Conservation (phyloP, 2,888 invertebrate species). For the Ptycholaimellus sp. region DNA sequence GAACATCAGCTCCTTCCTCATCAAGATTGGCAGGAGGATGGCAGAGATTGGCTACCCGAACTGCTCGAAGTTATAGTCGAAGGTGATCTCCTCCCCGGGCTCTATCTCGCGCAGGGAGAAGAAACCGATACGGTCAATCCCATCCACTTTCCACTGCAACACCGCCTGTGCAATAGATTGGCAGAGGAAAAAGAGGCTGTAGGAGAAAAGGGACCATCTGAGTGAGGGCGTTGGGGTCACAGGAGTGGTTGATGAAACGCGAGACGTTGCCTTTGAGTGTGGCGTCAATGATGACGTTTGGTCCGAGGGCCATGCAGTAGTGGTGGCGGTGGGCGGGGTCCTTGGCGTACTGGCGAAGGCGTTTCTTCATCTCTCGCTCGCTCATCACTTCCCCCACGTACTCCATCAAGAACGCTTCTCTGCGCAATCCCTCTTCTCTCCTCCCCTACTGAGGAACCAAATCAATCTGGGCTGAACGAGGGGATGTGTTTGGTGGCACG, state of each 20-base stretch:
- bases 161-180: too few species aligned
- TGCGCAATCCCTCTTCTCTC: slow-evolving; percentile 21
- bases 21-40: too few species aligned
- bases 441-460: slow-evolving; percentile 3
- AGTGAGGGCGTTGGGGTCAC: slow-evolving; percentile 91
- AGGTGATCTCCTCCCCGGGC: slow-evolving; percentile 80
- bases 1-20: too few species aligned
- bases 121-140: slow-evolving; percentile 74
- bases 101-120: slow-evolving; percentile 60
- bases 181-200: slow-evolving; percentile 1
- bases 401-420: slow-evolving; percentile 84
- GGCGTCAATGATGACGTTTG: slow-evolving; percentile 82
- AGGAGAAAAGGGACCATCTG: slow-evolving; percentile 45
- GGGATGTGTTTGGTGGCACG: slow-evolving; percentile 48
- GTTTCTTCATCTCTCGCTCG: slow-evolving; percentile 61
- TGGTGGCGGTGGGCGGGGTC: slow-evolving; percentile 23
- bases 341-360: slow-evolving; percentile 64
- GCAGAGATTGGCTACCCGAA: too few species aligned
- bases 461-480: too few species aligned
- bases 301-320: slow-evolving; percentile 25
- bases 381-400: slow-evolving; percentile 92
- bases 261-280: slow-evolving; percentile 83
- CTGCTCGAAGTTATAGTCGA: slow-evolving; percentile 90
- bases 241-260: slow-evolving; percentile 92
- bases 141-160: slow-evolving; percentile 35